These are phyloP conservation scores for Thyatira batis DNA, from an alignment of 2,888 invertebrate species.

Conservation along the genomic window DNA sequence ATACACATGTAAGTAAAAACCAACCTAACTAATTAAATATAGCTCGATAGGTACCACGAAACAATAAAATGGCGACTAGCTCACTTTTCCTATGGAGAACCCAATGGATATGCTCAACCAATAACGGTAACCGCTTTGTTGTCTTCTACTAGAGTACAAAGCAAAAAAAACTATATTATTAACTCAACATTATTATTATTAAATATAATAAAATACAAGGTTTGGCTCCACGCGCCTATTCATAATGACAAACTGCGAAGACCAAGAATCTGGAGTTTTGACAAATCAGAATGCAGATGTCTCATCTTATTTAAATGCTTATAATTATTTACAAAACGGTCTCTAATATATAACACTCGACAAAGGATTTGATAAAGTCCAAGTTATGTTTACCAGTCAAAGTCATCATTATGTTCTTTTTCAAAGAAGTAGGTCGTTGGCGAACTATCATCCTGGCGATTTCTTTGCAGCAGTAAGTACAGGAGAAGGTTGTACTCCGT, in stretches of 20 bases:
- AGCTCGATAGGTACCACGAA: too few relatives aligned
- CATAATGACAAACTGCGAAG: background rate
- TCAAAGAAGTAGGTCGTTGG: slow-evolving; percentile 43
- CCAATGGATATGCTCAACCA: background rate
- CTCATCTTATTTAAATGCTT: background rate
- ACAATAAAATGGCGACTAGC: too few relatives aligned
- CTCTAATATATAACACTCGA: background rate
- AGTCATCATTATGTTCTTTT: slow-evolving; percentile 39
- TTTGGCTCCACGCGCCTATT: background rate
- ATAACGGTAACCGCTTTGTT: slow-evolving; percentile 19
- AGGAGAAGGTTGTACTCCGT: slow-evolving; percentile 68
- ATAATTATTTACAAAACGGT: background rate
- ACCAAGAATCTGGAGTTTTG: background rate
- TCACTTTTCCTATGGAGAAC: too few relatives aligned
- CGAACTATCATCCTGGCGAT: slow-evolving; percentile 39
- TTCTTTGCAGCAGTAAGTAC: slow-evolving; percentile 58
- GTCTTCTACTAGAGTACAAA: slow-evolving; percentile 8
- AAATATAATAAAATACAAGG: slow-evolving; percentile 12
- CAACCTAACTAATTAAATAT: too few relatives aligned
- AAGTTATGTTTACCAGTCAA: slow-evolving; percentile 15
- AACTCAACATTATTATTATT: slow-evolving; percentile 36
- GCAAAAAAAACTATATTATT: slow-evolving; percentile 26
- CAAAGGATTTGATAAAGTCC: slow-evolving; percentile 28
- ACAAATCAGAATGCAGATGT: background rate
- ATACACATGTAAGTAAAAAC: background rate